Evolutionary conservation across 2,888 invertebrate species (phyloP).

Genomic region (Eulithis testata): DNA sequence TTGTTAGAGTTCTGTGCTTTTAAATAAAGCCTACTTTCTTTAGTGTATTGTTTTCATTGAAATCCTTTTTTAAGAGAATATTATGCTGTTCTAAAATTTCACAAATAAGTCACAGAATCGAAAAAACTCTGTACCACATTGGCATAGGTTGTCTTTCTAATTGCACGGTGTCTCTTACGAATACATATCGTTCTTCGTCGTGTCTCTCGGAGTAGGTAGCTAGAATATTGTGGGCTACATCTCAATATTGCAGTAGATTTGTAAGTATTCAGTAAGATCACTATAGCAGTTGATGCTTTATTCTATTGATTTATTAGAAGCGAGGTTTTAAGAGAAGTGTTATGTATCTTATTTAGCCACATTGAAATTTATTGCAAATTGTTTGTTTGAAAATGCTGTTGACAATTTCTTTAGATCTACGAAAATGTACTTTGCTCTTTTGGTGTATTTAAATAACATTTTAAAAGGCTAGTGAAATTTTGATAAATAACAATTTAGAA

Average conservation of each 20-base stretch:
- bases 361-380: slow-evolving; percentile 4
- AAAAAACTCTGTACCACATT: no score
- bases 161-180: slow-evolving; percentile 62
- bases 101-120: no score
- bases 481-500: slow-evolving; percentile 80
- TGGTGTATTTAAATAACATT: slow-evolving; percentile 75
- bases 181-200: slow-evolving; percentile 79
- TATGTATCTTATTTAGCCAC: slow-evolving; percentile 28
- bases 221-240: slow-evolving; percentile 54
- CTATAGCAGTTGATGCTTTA: slow-evolving; percentile 45
- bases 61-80: no score
- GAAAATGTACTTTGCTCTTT: slow-evolving; percentile 75
- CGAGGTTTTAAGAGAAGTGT: slow-evolving; percentile 49
- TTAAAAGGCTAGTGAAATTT: slow-evolving; percentile 84
- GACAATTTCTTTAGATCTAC: slow-evolving; percentile 59
- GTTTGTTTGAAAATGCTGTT: slow-evolving; percentile 29
- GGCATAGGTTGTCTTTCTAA: slow-evolving; percentile 42
- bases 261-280: slow-evolving; percentile 42
- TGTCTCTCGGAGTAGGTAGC: slow-evolving; percentile 59
- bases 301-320: slow-evolving; percentile 45
- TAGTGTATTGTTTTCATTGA: no score
- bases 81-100: no score
- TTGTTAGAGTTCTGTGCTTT: no score
- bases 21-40: no score
- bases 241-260: slow-evolving; percentile 47